A percentile compares a stretch with the other conserved stretches of the same genome.
These are phyloP conservation scores for Zapus hudsonius DNA, from an alignment of 2,113 vertebrate genomes.

Conservation along the genomic window DNA sequence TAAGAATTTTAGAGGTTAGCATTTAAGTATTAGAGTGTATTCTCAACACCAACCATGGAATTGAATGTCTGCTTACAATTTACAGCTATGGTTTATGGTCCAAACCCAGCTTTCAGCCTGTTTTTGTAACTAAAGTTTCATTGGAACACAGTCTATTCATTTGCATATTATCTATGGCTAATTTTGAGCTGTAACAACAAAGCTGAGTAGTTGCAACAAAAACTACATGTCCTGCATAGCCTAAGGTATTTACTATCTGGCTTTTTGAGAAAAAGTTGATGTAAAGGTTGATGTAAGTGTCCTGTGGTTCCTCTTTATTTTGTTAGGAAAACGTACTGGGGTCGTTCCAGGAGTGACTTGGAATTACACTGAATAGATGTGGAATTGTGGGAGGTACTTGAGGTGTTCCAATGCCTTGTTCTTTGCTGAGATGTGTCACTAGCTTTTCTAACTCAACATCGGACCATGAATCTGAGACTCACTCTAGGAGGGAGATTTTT, in stretches of 20 bases:
- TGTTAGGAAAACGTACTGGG: neutral
- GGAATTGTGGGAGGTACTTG: neutral
- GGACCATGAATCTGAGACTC: neutral
- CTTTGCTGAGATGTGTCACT: neutral
- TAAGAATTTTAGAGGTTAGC: neutral
- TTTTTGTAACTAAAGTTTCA: neutral
- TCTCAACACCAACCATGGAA: neutral
- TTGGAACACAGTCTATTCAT: neutral
- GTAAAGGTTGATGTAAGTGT: neutral
- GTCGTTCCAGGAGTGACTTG: neutral
- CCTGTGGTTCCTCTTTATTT: neutral
- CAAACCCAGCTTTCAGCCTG: neutral
- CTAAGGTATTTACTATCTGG: neutral
- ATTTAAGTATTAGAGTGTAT: neutral
- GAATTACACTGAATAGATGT: neutral
- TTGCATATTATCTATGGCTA: neutral
- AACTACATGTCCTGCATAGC: neutral
- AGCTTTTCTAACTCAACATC: rapidly evolving
- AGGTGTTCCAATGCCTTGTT: neutral
- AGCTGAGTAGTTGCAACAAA: neutral
- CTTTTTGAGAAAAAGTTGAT: neutral
- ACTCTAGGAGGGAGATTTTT: neutral
- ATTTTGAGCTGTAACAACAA: neutral
- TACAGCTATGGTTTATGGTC: neutral
- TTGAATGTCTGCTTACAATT: neutral